Percentiles rank a stretch among this genome's conserved stretches.
These are phyloP conservation scores for Zhengitettix transpicula DNA, from an alignment of 2,888 invertebrate species.

Conservation along the genomic window DNA sequence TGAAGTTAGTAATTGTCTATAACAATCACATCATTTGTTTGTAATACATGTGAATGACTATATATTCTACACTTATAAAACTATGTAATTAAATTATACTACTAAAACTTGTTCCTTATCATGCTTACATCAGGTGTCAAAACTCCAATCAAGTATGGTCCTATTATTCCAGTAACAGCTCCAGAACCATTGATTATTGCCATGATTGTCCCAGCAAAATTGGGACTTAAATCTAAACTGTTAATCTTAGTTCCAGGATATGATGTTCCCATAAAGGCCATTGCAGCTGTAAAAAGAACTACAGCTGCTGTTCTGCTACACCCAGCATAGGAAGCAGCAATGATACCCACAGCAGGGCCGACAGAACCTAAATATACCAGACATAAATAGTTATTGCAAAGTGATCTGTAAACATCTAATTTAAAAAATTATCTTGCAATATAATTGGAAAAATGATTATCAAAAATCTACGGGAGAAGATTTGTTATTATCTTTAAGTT, in stretches of 20 bases:
- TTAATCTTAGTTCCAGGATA: constrained; percentile 55
- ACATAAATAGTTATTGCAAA: too few species aligned
- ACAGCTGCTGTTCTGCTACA: constrained; percentile 43
- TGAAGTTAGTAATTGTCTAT: too few species aligned
- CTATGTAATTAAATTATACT: constrained; percentile 11
- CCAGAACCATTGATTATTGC: constrained; percentile 54
- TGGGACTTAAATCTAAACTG: constrained; percentile 46
- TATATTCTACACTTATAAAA: too few species aligned
- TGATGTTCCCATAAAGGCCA: constrained; percentile 54
- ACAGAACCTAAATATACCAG: constrained; percentile 26
- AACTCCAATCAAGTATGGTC: constrained; percentile 47
- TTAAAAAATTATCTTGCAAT: too few species aligned
- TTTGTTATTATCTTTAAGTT: too few species aligned
- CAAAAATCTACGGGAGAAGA: too few species aligned
- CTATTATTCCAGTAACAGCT: constrained; percentile 51
- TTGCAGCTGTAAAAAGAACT: constrained; percentile 43
- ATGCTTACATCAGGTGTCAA: constrained; percentile 44
- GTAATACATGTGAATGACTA: too few species aligned
- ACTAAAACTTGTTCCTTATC: too few species aligned
- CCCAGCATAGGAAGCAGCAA: constrained; percentile 50
- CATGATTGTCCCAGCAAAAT: constrained; percentile 50
- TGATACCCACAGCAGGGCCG: constrained; percentile 48
- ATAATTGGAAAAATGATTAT: too few species aligned
- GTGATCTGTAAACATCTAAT: too few species aligned
- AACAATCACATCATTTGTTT: too few species aligned